A percentile compares a stretch with the other conserved stretches of the same genome.
phyloP scores from a whole-genome alignment of 1,140 invertebrate genomes.

The Brachionus sp. region DNA sequence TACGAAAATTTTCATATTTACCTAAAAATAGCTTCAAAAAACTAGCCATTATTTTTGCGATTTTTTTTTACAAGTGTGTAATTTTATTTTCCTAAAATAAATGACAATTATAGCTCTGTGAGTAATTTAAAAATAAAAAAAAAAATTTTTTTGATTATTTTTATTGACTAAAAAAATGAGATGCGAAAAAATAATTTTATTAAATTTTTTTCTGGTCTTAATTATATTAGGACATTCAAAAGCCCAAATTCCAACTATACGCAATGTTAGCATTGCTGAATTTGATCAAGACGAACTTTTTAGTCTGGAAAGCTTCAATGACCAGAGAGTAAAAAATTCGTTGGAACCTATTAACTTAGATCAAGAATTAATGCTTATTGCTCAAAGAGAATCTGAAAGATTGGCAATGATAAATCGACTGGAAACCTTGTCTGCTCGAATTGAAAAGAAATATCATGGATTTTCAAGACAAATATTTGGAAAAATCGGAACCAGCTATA shows the following conservation, averaged over 20 bases:
- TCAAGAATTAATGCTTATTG: neutral
- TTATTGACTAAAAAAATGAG: neutral
- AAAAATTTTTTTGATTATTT: too few relatives aligned
- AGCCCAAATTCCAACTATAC: neutral
- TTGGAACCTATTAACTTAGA: neutral
- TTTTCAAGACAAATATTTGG: neutral
- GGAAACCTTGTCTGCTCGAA: neutral
- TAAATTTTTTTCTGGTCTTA: neutral
- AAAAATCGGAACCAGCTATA: neutral
- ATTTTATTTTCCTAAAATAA: neutral
- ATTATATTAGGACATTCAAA: neutral
- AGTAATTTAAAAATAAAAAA: neutral
- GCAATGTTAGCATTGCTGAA: neutral
- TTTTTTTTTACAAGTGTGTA: neutral
- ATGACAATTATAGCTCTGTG: neutral
- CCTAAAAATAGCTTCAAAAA: neutral
- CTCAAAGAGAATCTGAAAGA: neutral
- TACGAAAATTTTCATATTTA: too few relatives aligned
- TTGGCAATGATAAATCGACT: conserved; percentile 4
- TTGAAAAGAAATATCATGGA: neutral
- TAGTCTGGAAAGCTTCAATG: neutral
- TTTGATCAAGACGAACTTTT: conserved; percentile 14
- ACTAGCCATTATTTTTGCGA: too few relatives aligned
- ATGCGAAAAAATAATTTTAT: neutral
- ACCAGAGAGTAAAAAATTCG: neutral